Percentiles rank a stretch among this genome's conserved stretches.
Conservation (phyloP, 2,797 vertebrate genomes). For the Todus mexicanus region DNA sequence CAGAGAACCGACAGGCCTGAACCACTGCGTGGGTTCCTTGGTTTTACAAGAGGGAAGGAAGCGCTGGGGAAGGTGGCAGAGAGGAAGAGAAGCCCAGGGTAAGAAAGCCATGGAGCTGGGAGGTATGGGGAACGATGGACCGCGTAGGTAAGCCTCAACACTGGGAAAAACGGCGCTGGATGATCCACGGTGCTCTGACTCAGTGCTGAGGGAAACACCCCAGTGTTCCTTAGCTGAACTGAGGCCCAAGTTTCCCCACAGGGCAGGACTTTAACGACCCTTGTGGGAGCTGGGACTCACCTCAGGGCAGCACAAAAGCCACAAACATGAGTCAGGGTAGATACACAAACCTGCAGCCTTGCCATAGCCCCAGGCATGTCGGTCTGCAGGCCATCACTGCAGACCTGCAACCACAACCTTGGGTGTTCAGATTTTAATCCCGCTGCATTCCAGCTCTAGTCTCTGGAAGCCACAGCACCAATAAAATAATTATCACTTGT, state of each 20-base stretch:
- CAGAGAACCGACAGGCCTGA: not conserved
- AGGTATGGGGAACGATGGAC: accelerated
- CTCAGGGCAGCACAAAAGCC: not conserved
- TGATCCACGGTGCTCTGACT: not conserved
- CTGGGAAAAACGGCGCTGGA: not conserved
- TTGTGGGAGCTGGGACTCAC: not conserved
- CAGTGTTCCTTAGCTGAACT: not conserved
- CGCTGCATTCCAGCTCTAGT: accelerated
- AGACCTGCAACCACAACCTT: not conserved
- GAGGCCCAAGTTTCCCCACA: not conserved
- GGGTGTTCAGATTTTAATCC: not conserved
- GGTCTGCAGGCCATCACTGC: not conserved
- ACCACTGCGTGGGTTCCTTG: not conserved
- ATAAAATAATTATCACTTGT: not conserved
- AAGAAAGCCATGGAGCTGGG: not conserved
- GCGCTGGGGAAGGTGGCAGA: not conserved
- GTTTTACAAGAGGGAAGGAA: not conserved
- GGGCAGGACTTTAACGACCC: not conserved
- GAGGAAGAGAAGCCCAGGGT: not conserved
- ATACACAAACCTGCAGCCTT: not conserved
- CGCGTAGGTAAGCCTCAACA: not conserved
- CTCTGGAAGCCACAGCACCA: not conserved
- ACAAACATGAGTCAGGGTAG: not conserved
- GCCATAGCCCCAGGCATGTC: not conserved
- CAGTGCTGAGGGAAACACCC: not conserved